Evolutionary conservation across 2,113 vertebrate species (phyloP).

Genomic region (Suricata suricatta): DNA sequence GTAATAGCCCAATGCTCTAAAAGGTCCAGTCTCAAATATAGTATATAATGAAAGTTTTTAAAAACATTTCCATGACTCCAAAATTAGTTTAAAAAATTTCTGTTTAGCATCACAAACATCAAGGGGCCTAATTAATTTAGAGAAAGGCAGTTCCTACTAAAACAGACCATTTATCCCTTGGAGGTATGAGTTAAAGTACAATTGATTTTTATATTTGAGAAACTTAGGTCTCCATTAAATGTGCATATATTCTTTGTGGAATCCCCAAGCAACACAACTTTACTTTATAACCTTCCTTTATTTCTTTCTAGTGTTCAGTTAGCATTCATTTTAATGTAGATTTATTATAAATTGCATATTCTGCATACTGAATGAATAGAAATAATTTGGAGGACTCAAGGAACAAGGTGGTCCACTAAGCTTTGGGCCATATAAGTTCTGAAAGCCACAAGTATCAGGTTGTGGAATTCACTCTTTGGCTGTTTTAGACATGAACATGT

Average conservation of each 20-base stretch:
- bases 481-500: background rate
- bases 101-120: conserved; percentile 42
- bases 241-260: background rate
- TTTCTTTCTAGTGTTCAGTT: background rate
- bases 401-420: background rate
- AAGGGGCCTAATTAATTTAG: conserved; percentile 56
- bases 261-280: background rate
- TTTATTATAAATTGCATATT: conserved; percentile 9
- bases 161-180: conserved; percentile 43
- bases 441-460: background rate
- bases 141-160: conserved; percentile 46
- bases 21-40: background rate
- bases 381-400: conserved; percentile 6
- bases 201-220: conserved; percentile 53
- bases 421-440: background rate
- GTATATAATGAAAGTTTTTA: conserved; percentile 45
- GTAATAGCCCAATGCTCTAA: background rate
- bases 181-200: conserved; percentile 37
- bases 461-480: background rate
- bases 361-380: background rate
- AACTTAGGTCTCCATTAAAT: conserved; percentile 37
- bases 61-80: background rate
- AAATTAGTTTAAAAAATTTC: conserved; percentile 31
- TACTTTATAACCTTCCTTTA: conserved; percentile 3
- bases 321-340: conserved; percentile 12